phyloP scores from a whole-genome alignment of 2,888 invertebrate species.

The Eulithis prunata region DNA sequence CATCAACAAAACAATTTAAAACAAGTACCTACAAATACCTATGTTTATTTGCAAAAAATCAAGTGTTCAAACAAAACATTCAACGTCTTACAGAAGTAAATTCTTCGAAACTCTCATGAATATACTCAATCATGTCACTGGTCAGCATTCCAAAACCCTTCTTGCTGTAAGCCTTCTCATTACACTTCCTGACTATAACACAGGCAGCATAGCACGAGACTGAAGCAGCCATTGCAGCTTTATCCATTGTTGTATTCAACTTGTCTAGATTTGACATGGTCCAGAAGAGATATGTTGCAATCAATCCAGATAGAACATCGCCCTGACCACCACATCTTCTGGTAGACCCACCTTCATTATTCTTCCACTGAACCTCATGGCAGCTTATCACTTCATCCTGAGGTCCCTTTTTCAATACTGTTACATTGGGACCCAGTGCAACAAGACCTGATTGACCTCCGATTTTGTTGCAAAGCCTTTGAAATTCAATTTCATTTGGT shows the following conservation, averaged over 20 bases:
- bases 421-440: constrained; percentile 82
- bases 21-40: too few species aligned
- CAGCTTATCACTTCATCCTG: constrained; percentile 86
- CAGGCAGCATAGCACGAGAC: constrained; percentile 93
- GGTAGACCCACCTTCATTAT: constrained; percentile 90
- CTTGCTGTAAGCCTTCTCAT: constrained; percentile 90
- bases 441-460: constrained; percentile 79
- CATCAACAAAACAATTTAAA: too few species aligned
- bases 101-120: constrained; percentile 89
- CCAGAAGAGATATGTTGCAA: constrained; percentile 95
- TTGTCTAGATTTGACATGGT: constrained; percentile 70
- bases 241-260: constrained; percentile 54
- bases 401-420: constrained; percentile 91
- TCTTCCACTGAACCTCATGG: constrained; percentile 75
- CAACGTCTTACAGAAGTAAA: constrained; percentile 60
- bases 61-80: neutral
- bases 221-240: constrained; percentile 83
- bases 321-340: constrained; percentile 99
- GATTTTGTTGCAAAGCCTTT: constrained; percentile 87
- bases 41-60: neutral
- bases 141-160: constrained; percentile 94
- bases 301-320: constrained; percentile 94
- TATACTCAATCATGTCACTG: constrained; percentile 93
- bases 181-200: constrained; percentile 91
- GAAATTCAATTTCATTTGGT: constrained; percentile 96